Evolutionary conservation across 2,888 invertebrate species (phyloP).

Genomic region (Euspilapteryx auroguttella): DNA sequence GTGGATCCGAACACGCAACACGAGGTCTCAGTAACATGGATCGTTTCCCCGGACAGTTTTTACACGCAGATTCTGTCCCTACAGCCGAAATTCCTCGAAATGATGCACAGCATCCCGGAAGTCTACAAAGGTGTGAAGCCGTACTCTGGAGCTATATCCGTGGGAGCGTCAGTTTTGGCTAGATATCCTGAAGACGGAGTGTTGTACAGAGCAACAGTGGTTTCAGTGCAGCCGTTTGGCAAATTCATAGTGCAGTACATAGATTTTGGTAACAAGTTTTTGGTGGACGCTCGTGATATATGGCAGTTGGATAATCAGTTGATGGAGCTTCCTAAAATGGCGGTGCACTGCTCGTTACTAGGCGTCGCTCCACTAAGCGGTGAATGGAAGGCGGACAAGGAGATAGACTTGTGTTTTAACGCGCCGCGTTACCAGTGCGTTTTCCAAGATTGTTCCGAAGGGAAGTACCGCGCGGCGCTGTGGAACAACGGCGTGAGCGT

Average conservation of each 20-base stretch:
- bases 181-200: conserved; percentile 71
- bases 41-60: conserved; percentile 73
- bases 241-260: conserved; percentile 71
- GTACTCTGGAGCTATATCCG: conserved; percentile 33
- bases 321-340: conserved; percentile 69
- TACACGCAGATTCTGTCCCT: conserved; percentile 61
- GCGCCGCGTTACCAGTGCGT: conserved; percentile 61
- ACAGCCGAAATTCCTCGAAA: conserved; percentile 60
- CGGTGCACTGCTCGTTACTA: conserved; percentile 67
- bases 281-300: conserved; percentile 65
- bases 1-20: conserved; percentile 55
- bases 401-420: conserved; percentile 64
- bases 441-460: conserved; percentile 50
- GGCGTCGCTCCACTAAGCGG: conserved; percentile 62
- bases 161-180: conserved; percentile 69
- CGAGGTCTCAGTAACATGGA: conserved; percentile 71
- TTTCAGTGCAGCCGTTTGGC: conserved; percentile 57
- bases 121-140: conserved; percentile 62
- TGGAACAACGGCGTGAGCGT: conserved; percentile 47
- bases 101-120: conserved; percentile 73
- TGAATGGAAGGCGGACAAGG: conserved; percentile 58
- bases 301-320: conserved; percentile 71
- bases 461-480: conserved; percentile 47
- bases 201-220: conserved; percentile 69
- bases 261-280: conserved; percentile 74